Base-by-base conservation (phyloP, 2,888 invertebrate genomes). In the Drosophila kuntzei region DNA sequence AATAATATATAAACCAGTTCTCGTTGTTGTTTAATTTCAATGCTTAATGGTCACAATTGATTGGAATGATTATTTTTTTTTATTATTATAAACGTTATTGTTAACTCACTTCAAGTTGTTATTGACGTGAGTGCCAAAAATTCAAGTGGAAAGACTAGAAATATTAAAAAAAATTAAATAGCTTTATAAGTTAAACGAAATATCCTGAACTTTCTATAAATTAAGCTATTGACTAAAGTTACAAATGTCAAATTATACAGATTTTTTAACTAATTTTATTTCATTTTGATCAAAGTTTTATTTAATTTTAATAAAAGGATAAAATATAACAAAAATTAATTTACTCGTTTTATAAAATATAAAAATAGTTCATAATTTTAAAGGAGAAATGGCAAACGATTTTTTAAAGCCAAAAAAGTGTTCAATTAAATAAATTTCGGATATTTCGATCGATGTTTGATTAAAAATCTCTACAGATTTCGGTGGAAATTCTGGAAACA, bases 1-100 rank as follows among this genome's bases (percentile, higher is more conserved):
- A 49, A 61, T 63, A 70, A 25, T 39, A 57, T 69, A 67, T 72
- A 83, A 83, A 83, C 83, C 84, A 81, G 87, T 84, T 84, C 76
- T 51, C 50, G 60, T 57, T 70, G 73, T 49, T 86, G 69, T 80
- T 66, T 75, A 79, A 81, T 74, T 81, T 81, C 79, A 84, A 81
- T 81, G 80, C 85, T 79, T 81, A 85, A 70, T 76, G 79, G 54
- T 61, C 83, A 51, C 86, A 76, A 82, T 86, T 82, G 82, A 82
- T 82, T 86, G 83, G 63, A 69, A 53, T 63, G 83, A 82, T 84
- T 81, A 80, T 70, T 39, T 39, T 34, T 34, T 5, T 18, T 55
- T 62, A 57, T 64, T 71, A 61, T 74, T 66, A 66, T 75, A 71
- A 75, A 58, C 50, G 60, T 61, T 73, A 50, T 58, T 63, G 63